Evolutionary conservation across 2,113 vertebrate genomes (phyloP).

Genomic region (Ascaphus truei): DNA sequence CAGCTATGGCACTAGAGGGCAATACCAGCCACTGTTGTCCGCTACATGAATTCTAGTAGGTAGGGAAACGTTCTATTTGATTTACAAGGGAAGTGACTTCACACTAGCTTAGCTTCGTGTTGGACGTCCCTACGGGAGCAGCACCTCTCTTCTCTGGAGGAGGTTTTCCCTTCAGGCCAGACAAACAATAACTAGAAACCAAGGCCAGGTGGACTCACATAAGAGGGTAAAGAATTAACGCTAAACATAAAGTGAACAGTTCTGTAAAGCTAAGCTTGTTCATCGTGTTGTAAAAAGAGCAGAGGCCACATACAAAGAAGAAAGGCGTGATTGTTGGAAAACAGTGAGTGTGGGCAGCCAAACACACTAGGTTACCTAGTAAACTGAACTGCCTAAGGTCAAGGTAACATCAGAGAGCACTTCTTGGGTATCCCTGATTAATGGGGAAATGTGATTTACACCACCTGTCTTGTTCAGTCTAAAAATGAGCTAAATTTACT

Average conservation of each 20-base stretch:
- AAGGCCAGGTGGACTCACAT: conserved; percentile 9
- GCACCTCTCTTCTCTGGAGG: background rate
- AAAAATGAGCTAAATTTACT: background rate
- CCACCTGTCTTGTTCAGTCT: conserved; percentile 10
- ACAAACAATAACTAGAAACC: background rate
- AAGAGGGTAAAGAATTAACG: background rate
- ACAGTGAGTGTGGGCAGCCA: background rate
- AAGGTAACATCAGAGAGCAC: background rate
- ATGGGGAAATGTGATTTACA: background rate
- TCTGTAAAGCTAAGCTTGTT: conserved; percentile 4
- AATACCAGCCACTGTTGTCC: conserved; percentile 17
- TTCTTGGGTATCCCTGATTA: background rate
- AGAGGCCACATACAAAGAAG: conserved; percentile 28
- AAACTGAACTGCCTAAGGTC: conserved; percentile 15
- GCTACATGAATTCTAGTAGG: conserved; percentile 1
- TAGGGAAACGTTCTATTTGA: background rate
- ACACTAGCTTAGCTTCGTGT: background rate
- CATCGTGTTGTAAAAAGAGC: background rate
- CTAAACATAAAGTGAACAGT: background rate
- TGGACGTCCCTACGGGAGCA: background rate
- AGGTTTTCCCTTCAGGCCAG: background rate
- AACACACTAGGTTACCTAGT: background rate
- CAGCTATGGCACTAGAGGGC: conserved; percentile 33
- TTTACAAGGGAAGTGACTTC: conserved; percentile 3
- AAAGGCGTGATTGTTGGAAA: conserved; percentile 25